Evolutionary conservation across 92 coral and sea anemone genomes (phyloP), one percentile per base, ranked within the genome.

Genomic region (Zoanthus sansibaricus): DNA sequence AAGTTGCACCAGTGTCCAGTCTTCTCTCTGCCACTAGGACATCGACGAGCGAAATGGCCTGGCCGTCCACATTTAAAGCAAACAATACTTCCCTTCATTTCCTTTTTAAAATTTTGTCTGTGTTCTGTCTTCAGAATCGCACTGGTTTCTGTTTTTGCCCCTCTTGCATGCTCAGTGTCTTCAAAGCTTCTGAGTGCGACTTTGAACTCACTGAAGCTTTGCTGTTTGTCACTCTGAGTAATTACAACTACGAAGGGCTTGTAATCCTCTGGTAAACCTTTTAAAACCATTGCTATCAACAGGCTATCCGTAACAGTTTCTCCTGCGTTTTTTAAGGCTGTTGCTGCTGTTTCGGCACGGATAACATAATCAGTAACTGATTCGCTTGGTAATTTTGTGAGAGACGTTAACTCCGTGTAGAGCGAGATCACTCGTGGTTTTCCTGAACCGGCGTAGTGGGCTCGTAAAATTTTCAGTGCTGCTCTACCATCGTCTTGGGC

Each of bases 201-300:
- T 64, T 64, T 64, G 9, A 64, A 77, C 17, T 86, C 49, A 59
- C 87, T 31, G 32, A 88, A 86, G 31, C 66, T 85, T 70, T 68
- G 71, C 84, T 89, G 66, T 78, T 86, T 87, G 21, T 90, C 88
- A 5, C 55, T 59, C 58, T 87, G 88, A 16, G 83, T 58, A 20
- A 90, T 86, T n/a, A 89, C 76, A 32, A 86, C 89, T 68, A 89
- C 79, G 66, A 89, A 89, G 17, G 92, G 86, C 59, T 90, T 90
- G 56, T 78, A 87, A 44, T 71, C 83, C 14, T 44, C 25, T 13
- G 93, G 93, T 83, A 90, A 72, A 20, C 89, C 89, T 71, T 85
- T 85, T 46, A 89, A 76, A 14, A 77, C 75, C 92, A 86, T 89
- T 6, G 92, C 92, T 16, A 85, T 86, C 55, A 83, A 55, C 61